Evolutionary conservation across 1,140 invertebrate genomes (phyloP), one percentile per base, ranked within the genome.

Genomic region (Aphaenogaster rudis): DNA sequence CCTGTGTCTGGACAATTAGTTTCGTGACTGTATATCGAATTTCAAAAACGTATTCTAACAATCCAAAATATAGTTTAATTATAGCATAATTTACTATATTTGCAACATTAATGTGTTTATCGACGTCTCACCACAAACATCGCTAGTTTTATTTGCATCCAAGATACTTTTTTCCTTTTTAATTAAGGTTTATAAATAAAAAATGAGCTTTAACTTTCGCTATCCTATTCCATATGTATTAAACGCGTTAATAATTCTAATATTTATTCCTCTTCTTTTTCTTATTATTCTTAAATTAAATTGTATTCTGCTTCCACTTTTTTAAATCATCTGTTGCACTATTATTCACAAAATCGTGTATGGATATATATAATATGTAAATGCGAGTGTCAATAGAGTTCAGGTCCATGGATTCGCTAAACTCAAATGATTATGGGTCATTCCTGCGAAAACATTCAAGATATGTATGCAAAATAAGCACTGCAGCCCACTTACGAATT

Each of bases 401-500:
- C 15, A 4, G 28, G 0, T 28, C 3, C n/a, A 9, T 1, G 11
- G 33, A 15, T 8, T 36, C 13, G 13, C 4, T 36, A 15, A 66
- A 4, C 36, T 66, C 8, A 66, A 66, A n/a, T 42, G 17, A 66
- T 36, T n/a, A n/a, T 1, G 36, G 8, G 17, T 66, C 63, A 39
- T 61, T 13, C 63, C 39, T n/a, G 63, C 8, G 8, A 15, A 39
- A 64, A 39, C 7, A 36, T 63, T 63, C 13, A 15, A 9, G 36
- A 39, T 66, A 64, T 15, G 28, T 42, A 50, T 48, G 76, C 15
- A 64, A 79, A 66, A 79, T 64, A 39, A 50, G 17, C n/a, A 17
- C 9, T 11, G 28, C 66, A 36, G 36, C 5, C 39, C 39, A 57
- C 39, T 82, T 59, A 39, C 52, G 21, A 82, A 61, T 48, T 21